Base-by-base conservation (phyloP, 2,797 vertebrate genomes). In the Lepilemur septentrionalis region DNA sequence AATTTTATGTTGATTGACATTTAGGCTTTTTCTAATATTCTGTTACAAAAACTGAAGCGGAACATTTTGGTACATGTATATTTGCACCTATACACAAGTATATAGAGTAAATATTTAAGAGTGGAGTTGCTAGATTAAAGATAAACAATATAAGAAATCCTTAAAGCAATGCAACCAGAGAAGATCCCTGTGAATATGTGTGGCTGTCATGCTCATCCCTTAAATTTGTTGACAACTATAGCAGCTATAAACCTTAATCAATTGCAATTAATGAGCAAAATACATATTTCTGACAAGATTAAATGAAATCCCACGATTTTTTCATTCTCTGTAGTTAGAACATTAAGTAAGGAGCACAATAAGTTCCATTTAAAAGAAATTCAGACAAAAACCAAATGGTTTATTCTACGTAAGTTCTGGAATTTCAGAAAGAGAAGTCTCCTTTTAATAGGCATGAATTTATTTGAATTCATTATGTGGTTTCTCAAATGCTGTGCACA, bases 401-500 rank as follows among this genome's bases (percentile, higher is more conserved):
- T 89, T 96, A 75, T 84, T 93, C 79, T 94, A 41, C 0, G 13
- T 89, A 87, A 89, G 55, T 38, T 84, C 52, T 90, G 73, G 72
- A 96, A 88, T 86, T 92, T 73, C 43, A 95, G 80, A 69, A 89
- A 95, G 63, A 87, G 85, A 96, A 83, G 79, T 18, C 70, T 95
- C 78, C 25, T 96, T 95, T 94, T 94, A 96, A 93, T 52, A 86
- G 83, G 35, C 65, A 81, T 76, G 89, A 94, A 92, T 96, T 95
- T 91, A 94, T 96, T 90, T 94, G 72, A 96, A 92, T 97, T 97
- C 75, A 88, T 95, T 93, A 93, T 83, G 91, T 55, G 70, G 30
- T 79, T 96, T 97, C n/a, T 57, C 75, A 96, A 95, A 95, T 78
- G 57, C 59, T 59, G 18, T 2, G 17, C 35, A 89, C 61, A 93